A percentile compares a stretch with the other conserved stretches of the same genome.
Evolutionary conservation across 2,888 invertebrate genomes (phyloP).

Genomic region (Napeogenes inachia): DNA sequence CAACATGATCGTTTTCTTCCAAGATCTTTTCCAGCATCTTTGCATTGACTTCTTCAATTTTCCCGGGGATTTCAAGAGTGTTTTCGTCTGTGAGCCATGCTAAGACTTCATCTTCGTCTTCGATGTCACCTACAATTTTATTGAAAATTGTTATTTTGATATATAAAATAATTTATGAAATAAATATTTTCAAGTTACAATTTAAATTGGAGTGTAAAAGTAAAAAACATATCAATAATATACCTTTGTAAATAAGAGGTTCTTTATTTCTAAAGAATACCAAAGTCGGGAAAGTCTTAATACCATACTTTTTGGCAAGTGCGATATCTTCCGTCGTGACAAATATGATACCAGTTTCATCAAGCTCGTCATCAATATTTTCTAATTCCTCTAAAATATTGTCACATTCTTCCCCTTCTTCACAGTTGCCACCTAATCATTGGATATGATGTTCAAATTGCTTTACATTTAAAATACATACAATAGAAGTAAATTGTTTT

Average conservation of each 20-base stretch:
- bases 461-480: no score
- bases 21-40: conserved; percentile 94
- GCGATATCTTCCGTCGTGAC: conserved; percentile 92
- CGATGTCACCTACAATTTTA: conserved; percentile 82
- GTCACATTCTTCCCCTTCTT: conserved; percentile 92
- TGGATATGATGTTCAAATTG: no score
- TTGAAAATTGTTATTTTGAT: not conserved
- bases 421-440: conserved; percentile 84
- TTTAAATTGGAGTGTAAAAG: not conserved
- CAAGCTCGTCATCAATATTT: conserved; percentile 94
- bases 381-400: conserved; percentile 90
- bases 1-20: conserved; percentile 90
- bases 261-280: conserved; percentile 95
- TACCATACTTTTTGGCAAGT: conserved; percentile 89
- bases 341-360: conserved; percentile 94
- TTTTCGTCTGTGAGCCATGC: conserved; percentile 95
- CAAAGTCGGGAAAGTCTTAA: conserved; percentile 89
- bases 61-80: conserved; percentile 92
- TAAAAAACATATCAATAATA: conserved; percentile 8
- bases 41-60: conserved; percentile 94
- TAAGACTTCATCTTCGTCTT: conserved; percentile 93
- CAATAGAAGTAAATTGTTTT: no score
- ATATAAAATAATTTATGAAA: not conserved
- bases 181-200: not conserved
- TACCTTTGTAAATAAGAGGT: conserved; percentile 86